Percentiles rank a stretch among this genome's conserved stretches.
Evolutionary conservation across 2,888 invertebrate species (phyloP).

Genomic region (Ashinkailepas kermadecensis): DNA sequence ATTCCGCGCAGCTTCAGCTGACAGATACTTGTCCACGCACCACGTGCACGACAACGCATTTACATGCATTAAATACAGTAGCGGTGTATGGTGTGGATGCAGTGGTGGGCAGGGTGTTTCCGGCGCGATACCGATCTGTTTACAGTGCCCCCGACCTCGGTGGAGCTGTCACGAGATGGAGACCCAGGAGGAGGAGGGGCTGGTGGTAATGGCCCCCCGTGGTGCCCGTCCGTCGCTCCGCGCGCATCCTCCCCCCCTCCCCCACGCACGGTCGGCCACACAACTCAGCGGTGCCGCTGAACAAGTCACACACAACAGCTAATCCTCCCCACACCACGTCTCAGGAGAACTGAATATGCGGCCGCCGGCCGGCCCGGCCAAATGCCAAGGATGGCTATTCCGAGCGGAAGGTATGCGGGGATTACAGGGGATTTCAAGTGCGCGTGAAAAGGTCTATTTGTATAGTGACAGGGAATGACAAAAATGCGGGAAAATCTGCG

Average conservation of each 20-base stretch:
- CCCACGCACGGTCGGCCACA: not conserved
- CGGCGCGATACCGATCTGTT: slow-evolving; percentile 9
- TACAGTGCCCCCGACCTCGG: not conserved
- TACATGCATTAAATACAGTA: no score
- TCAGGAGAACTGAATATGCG: not conserved
- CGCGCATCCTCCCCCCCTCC: not conserved
- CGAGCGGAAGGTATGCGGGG: not conserved
- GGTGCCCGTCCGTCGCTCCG: no score
- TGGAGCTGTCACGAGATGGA: no score
- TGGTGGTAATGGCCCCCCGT: no score
- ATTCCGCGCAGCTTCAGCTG: no score
- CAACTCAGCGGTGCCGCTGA: not conserved
- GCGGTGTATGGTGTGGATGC: no score
- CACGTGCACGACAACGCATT: no score
- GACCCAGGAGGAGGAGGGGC: no score
- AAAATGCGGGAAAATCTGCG: not conserved
- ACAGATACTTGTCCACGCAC: no score
- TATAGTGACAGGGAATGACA: slow-evolving; percentile 21
- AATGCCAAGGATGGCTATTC: slow-evolving; percentile 2
- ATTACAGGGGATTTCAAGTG: not conserved
- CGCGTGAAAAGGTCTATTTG: slow-evolving; percentile 5
- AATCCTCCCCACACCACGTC: not conserved
- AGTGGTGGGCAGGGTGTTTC: not conserved
- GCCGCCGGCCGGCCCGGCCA: no score
- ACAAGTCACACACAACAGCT: not conserved